These are phyloP conservation scores for Oithona nana DNA, from an alignment of 2,888 invertebrate genomes.

Conservation along the genomic window DNA sequence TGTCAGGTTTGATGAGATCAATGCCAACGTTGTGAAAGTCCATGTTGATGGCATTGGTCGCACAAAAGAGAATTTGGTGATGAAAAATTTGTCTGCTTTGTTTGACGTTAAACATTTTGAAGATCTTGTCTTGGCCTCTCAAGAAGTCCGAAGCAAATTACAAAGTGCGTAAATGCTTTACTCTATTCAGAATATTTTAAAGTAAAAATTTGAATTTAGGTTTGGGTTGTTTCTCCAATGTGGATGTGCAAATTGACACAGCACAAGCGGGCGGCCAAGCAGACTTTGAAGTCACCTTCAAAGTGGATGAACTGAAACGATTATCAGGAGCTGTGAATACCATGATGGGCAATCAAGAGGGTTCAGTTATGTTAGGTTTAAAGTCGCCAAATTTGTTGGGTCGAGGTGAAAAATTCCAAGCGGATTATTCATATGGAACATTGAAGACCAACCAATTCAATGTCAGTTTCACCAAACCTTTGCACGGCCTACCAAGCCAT, in stretches of 20 bases:
- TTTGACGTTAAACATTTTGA: slow-evolving; percentile 69
- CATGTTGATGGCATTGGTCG: slow-evolving; percentile 63
- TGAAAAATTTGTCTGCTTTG: slow-evolving; percentile 54
- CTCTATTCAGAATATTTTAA: not conserved
- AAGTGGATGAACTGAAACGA: slow-evolving; percentile 61
- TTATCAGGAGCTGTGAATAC: slow-evolving; percentile 68
- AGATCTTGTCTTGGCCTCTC: slow-evolving; percentile 39
- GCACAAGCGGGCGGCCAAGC: slow-evolving; percentile 45
- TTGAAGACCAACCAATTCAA: slow-evolving; percentile 61
- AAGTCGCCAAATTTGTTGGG: slow-evolving; percentile 66
- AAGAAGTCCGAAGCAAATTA: not conserved
- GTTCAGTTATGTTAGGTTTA: slow-evolving; percentile 52
- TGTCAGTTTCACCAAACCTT: slow-evolving; percentile 60
- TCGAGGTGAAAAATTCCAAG: slow-evolving; percentile 56
- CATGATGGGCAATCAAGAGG: slow-evolving; percentile 76
- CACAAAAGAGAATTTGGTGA: slow-evolving; percentile 73
- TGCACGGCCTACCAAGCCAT: slow-evolving; percentile 34
- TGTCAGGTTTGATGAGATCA: too few species aligned
- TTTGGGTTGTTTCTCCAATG: slow-evolving; percentile 70
- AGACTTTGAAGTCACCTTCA: slow-evolving; percentile 50
- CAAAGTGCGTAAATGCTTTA: not conserved
- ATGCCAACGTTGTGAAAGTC: slow-evolving; percentile 66
- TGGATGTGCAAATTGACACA: slow-evolving; percentile 69
- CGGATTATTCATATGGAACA: slow-evolving; percentile 68
- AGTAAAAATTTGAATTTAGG: not conserved